Conservation (phyloP, 2,888 invertebrate genomes). For the Pammene fasciana region DNA sequence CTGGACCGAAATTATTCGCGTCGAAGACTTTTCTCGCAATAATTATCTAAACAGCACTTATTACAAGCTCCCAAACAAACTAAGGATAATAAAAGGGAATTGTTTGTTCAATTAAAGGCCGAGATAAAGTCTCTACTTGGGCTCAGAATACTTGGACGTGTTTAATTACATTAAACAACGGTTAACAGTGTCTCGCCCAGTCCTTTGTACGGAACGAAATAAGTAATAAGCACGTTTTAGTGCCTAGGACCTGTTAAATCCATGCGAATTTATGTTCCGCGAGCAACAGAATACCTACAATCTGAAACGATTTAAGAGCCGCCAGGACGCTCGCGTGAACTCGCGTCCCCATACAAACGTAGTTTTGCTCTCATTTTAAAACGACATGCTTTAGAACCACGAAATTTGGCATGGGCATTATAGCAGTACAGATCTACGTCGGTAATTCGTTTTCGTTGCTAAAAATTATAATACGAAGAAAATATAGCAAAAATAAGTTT, state of each 20-base stretch:
- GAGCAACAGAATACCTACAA: slow-evolving; percentile 1
- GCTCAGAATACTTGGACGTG: slow-evolving; percentile 24
- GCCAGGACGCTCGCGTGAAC: no score
- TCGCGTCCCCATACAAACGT: no score
- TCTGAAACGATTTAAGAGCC: neutral
- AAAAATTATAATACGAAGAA: no score
- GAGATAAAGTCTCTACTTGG: slow-evolving; percentile 22
- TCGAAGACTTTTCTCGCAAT: slow-evolving; percentile 28
- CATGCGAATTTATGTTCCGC: slow-evolving; percentile 9
- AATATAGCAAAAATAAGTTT: no score
- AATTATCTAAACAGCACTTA: slow-evolving; percentile 38
- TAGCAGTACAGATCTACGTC: no score
- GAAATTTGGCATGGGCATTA: no score
- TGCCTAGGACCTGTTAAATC: slow-evolving; percentile 10
- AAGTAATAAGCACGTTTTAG: slow-evolving; percentile 30
- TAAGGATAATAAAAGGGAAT: slow-evolving; percentile 37
- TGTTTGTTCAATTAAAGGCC: slow-evolving; percentile 36
- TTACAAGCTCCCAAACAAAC: slow-evolving; percentile 34
- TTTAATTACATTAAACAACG: slow-evolving; percentile 35
- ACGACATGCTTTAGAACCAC: no score
- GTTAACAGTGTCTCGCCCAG: slow-evolving; percentile 17
- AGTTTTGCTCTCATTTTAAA: no score
- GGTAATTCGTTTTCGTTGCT: no score
- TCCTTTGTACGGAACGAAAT: slow-evolving; percentile 20
- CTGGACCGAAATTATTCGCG: slow-evolving; percentile 31